These are phyloP conservation scores for Drosophila robusta DNA, from an alignment of 2,888 invertebrate species.

Conservation along the genomic window DNA sequence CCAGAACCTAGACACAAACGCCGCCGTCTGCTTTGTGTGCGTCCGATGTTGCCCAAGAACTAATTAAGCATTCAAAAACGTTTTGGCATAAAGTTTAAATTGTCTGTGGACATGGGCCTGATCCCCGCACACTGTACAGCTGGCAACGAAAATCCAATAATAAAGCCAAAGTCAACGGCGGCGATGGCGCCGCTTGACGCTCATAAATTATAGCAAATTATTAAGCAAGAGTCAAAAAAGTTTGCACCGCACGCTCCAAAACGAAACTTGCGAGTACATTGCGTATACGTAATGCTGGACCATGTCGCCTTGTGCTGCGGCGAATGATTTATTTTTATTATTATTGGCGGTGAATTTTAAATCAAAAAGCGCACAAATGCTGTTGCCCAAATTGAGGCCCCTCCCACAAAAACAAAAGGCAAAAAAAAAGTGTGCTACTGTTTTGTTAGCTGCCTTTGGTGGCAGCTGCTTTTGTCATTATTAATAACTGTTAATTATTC, in stretches of 20 bases:
- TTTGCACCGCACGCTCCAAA: conserved; percentile 54
- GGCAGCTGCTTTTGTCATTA: conserved; percentile 84
- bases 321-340: conserved; percentile 83
- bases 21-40: conserved; percentile 8
- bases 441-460: conserved; percentile 46
- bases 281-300: conserved; percentile 51
- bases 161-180: conserved; percentile 47
- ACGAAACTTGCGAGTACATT: conserved; percentile 43
- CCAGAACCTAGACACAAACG: conserved; percentile 21
- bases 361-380: conserved; percentile 72
- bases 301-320: conserved; percentile 34
- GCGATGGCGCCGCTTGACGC: conserved; percentile 35
- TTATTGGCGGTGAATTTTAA: conserved; percentile 83
- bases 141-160: conserved; percentile 60
- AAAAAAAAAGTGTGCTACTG: conserved; percentile 45
- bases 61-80: conserved; percentile 80
- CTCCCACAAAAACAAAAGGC: conserved; percentile 3
- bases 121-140: neutral
- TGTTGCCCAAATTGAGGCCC: conserved; percentile 29
- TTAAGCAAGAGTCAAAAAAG: conserved; percentile 66
- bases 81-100: conserved; percentile 74
- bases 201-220: conserved; percentile 75
- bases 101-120: conserved; percentile 48
- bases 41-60: conserved; percentile 53
- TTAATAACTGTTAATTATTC: conserved; percentile 84